These are phyloP conservation scores for Crenichthys baileyi DNA, from an alignment of 2,797 vertebrate species.

Conservation along the genomic window DNA sequence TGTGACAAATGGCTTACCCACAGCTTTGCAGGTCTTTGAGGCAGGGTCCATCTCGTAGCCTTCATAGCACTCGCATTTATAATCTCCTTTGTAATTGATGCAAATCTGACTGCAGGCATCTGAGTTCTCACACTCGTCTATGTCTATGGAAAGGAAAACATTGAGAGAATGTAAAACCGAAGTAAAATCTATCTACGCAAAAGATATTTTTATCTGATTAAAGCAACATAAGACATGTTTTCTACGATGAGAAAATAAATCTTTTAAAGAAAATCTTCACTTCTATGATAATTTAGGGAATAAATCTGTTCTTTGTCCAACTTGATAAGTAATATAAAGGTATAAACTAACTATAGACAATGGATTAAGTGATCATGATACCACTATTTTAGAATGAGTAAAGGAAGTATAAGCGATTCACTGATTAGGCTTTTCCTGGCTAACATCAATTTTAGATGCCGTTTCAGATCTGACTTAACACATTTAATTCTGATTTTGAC, in stretches of 20 bases:
- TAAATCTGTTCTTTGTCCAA: too few relatives aligned
- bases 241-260: too few relatives aligned
- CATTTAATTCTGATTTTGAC: neutral
- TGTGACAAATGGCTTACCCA: slow-evolving; percentile 83
- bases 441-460: neutral
- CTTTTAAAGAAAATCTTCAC: too few relatives aligned
- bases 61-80: slow-evolving; percentile 96
- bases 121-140: slow-evolving; percentile 96
- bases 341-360: neutral
- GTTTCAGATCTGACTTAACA: neutral
- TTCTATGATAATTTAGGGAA: too few relatives aligned
- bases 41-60: slow-evolving; percentile 97
- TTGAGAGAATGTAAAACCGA: neutral
- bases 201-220: neutral
- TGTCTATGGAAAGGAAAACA: slow-evolving; percentile 79
- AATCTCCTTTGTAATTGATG: slow-evolving; percentile 98
- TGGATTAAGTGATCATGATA: neutral
- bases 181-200: neutral
- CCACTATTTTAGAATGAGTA: neutral
- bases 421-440: neutral
- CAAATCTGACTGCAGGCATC: slow-evolving; percentile 98
- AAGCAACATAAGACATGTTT: neutral
- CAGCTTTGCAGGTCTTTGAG: slow-evolving; percentile 96
- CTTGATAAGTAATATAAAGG: neutral
- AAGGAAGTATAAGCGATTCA: neutral